Conservation (phyloP, 2,797 vertebrate genomes). For the Benthosema pterotum region DNA sequence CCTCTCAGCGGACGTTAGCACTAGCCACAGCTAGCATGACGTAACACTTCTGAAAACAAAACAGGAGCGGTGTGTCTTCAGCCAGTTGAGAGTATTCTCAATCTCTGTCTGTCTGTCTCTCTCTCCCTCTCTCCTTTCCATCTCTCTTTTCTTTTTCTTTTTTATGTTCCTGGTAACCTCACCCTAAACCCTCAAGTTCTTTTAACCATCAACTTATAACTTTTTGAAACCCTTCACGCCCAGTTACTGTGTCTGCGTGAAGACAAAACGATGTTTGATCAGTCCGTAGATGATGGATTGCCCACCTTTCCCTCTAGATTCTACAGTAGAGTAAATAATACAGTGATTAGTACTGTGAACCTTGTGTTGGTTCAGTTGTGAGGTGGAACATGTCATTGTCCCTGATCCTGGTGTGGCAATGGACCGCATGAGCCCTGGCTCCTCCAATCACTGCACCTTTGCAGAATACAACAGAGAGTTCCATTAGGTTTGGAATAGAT, state of each 20-base stretch:
- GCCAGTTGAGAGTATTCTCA: not conserved
- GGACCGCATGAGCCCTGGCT: not conserved
- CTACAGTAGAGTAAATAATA: not conserved
- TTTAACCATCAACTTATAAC: constrained; percentile 8
- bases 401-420: constrained; percentile 30
- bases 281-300: constrained; percentile 14
- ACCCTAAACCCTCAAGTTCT: no score
- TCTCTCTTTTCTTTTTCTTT: not conserved
- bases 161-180: no score
- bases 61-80: constrained; percentile 4
- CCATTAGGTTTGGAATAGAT: constrained; percentile 1
- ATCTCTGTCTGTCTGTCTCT: not conserved
- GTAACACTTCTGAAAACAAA: constrained; percentile 28
- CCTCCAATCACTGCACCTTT: constrained; percentile 29
- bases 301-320: constrained; percentile 23
- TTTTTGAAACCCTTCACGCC: not conserved
- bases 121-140: not conserved
- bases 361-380: constrained; percentile 17
- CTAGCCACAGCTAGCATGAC: constrained; percentile 40
- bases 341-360: not conserved
- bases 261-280: constrained; percentile 23
- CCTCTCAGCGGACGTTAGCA: constrained; percentile 21
- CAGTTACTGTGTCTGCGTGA: no score
- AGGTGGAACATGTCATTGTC: constrained; percentile 40
- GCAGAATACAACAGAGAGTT: not conserved